Evolutionary conservation across 2,113 vertebrate genomes (phyloP), one percentile per base, ranked within the genome.

Genomic region (Abramis brama): DNA sequence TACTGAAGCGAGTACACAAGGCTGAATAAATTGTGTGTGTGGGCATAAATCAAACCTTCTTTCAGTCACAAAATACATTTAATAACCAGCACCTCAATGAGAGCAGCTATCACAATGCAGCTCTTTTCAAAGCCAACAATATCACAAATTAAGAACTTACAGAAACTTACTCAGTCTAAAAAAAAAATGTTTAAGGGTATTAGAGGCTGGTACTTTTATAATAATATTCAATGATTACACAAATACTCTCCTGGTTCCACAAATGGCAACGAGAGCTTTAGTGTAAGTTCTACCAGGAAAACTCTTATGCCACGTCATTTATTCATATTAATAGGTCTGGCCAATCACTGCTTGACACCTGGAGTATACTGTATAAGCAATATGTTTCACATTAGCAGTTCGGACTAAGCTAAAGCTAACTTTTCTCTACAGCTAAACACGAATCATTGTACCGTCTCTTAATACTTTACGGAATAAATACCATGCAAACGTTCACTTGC

Each of bases 21-120:
- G 33, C 77, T n/a, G n/a, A 2, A 43, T 79, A 79, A 17, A 25
- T 43, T 62, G 52, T 39, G 25, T 59, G 21, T 59, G 15, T 62
- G 77, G 43, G 8, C 13, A 79, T 43, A 43, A 62, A 79, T 62
- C 77, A 79, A 43, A 79, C 23, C 23, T 25, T 79, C 23, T 43
- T 43, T 43, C 70, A 62, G 57, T 43, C 55, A 17, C 11, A 62
- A 62, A 62, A 43, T 43, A 17, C 12, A 79, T 62, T 60, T 79
- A 79, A 78, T 59, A 36, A 78, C 76, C 74, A 39, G 76, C 52
- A 78, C 52, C 76, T 57, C 19, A 55, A 36, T 6, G 57, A 79
- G 57, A 43, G 52, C 33, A 6, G 19, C 6, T 45, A 17, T 62
- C 33, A 3, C 55, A 43, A 13, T 39, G 23, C 60, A 27, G 23